Percentiles rank a stretch among this genome's conserved stretches.
phyloP scores from a whole-genome alignment of 2,797 vertebrate genomes.

The Distichodus sexfasciatus region DNA sequence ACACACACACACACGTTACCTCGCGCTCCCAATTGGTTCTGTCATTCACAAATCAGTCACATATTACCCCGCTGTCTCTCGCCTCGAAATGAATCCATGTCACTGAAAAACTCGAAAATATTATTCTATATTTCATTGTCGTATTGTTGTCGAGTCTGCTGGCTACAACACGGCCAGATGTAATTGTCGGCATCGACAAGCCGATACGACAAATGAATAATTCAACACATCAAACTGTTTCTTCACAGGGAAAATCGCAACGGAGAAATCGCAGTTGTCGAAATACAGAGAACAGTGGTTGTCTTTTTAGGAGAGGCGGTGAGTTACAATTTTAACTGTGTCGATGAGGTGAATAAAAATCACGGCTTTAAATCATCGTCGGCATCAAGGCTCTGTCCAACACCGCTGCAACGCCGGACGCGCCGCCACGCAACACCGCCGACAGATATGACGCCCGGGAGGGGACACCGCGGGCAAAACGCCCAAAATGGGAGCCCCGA shows the following conservation, averaged over 20 bases:
- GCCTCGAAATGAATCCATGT: too few species aligned
- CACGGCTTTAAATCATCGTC: conserved; percentile 59
- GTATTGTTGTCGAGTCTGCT: conserved; percentile 55
- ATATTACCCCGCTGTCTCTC: conserved; percentile 39
- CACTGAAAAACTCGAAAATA: too few species aligned
- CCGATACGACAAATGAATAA: conserved; percentile 7
- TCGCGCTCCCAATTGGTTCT: conserved; percentile 40
- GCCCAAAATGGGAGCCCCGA: conserved; percentile 24
- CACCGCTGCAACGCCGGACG: not conserved
- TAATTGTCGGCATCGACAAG: not conserved
- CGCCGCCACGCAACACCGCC: conserved; percentile 54
- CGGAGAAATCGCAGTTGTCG: not conserved
- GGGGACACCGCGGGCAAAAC: conserved; percentile 50
- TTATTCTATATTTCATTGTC: too few species aligned
- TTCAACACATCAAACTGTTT: conserved; percentile 54
- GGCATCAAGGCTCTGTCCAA: conserved; percentile 51
- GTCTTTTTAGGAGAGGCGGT: not conserved
- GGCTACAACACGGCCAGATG: too few species aligned
- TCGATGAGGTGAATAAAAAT: not conserved
- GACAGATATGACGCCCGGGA: conserved; percentile 30
- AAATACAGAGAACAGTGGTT: not conserved
- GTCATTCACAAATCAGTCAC: conserved; percentile 60
- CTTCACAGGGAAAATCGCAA: conserved; percentile 40
- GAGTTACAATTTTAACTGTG: conserved; percentile 28
- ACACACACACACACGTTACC: not conserved